Evolutionary conservation across 2,888 invertebrate genomes (phyloP), one percentile per base, ranked within the genome.

Genomic region (Crocallis elinguaria): DNA sequence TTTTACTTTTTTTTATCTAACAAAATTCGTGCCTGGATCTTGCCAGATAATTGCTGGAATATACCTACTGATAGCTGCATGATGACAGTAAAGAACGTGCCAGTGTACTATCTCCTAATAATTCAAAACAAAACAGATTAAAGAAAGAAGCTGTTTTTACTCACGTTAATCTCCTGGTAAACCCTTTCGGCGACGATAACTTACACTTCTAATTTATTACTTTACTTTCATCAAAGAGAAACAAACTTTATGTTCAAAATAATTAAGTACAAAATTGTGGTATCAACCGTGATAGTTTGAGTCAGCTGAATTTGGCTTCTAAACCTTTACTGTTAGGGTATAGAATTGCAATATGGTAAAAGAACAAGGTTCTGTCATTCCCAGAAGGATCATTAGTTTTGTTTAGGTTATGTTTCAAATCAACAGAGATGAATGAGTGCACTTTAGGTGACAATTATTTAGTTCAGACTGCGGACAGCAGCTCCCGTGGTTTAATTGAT

Each of bases 311-410:
- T 1, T 17, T 39, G 16, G 5, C 6, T 14, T 11, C 17, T 39
- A 39, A 5, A 4, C 7, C n/a, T 39, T 7, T 1, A 1, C 0
- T 0, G 0, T 13, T 21, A 37, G 36, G 37, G 36, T 37, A 7
- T 21, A 37, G 23, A 32, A 5, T 23, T 8, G 14, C 4, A 32
- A n/a, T 0, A 8, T 11, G 5, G 29, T 12, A 1, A 4, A 27
- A 27, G 6, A 1, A 3, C 2, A n/a, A 2, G 27, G 29, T 27
- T n/a, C 16, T 33, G 17, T 35, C 38, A 19, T 5, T 19, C 8
- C 11, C 33, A 50, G 32, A 14, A 38, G 13, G 27, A 48, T 38
- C 48, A 48, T 53, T 48, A 43, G 42, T 53, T 38, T n/a, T 53
- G 25, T 38, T 46, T 48, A 46, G 14, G 19, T 32, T 23, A 13